These are phyloP conservation scores for Mesembrinibis cayennensis DNA, from an alignment of 2,113 vertebrate genomes.

Conservation along the genomic window DNA sequence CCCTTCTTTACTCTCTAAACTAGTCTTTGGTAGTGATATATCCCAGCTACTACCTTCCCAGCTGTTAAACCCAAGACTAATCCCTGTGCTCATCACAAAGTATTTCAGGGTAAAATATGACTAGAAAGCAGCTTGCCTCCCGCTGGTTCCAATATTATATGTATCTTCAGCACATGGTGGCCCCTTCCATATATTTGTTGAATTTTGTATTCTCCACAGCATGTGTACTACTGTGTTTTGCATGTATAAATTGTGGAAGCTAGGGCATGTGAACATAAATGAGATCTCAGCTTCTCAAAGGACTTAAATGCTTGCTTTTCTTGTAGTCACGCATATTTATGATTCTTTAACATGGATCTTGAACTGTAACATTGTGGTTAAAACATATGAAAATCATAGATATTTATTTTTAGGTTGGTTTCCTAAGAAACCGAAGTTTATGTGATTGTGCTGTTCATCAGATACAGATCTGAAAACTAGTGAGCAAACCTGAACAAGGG, in stretches of 20 bases:
- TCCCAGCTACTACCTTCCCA: background rate
- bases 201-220: background rate
- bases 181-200: background rate
- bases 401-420: background rate
- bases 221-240: background rate
- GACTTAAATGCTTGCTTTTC: background rate
- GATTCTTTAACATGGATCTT: background rate
- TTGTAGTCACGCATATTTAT: background rate
- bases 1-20: background rate
- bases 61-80: background rate
- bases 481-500: background rate
- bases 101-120: background rate
- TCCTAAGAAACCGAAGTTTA: conserved; percentile 17
- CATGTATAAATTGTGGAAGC: background rate
- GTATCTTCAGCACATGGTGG: background rate
- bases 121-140: background rate
- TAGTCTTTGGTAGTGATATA: background rate
- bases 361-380: background rate
- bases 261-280: background rate
- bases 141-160: background rate
- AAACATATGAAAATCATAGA: background rate
- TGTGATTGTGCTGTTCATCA: background rate
- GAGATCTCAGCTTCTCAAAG: background rate
- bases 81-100: background rate
- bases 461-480: background rate